Conservation (phyloP, 2,113 vertebrate genomes). For the Candoia aspera region DNA sequence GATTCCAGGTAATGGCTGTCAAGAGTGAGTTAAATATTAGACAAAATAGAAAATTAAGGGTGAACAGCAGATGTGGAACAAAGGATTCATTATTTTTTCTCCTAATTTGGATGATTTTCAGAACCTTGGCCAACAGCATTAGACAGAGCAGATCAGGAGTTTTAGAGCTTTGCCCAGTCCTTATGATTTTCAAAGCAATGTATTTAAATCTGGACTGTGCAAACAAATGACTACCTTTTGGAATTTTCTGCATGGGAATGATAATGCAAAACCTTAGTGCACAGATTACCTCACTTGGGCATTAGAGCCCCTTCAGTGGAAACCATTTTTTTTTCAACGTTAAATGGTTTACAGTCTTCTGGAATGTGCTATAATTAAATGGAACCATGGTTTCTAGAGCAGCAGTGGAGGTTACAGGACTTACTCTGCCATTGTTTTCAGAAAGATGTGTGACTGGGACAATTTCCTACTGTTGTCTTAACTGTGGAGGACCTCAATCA, state of each 20-base stretch:
- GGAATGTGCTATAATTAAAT: background rate
- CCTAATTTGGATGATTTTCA: background rate
- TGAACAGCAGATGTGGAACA: background rate
- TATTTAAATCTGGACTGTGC: background rate
- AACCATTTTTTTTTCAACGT: background rate
- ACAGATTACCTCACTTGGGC: background rate
- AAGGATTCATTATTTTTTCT: background rate
- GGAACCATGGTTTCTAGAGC: background rate
- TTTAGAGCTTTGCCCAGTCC: background rate
- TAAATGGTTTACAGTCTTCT: background rate
- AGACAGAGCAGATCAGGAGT: background rate
- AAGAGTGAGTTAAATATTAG: background rate
- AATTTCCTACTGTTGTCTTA: background rate
- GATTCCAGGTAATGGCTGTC: background rate
- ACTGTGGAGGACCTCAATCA: background rate
- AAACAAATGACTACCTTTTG: background rate
- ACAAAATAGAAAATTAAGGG: background rate
- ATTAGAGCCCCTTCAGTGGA: background rate
- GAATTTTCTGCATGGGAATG: background rate
- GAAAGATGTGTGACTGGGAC: background rate
- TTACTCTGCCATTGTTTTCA: background rate
- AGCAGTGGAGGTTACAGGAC: background rate
- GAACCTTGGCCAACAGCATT: background rate
- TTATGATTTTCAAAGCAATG: background rate
- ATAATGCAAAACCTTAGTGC: background rate